Evolutionary conservation across 1,140 invertebrate species (phyloP).

Genomic region (Aethina tumida): DNA sequence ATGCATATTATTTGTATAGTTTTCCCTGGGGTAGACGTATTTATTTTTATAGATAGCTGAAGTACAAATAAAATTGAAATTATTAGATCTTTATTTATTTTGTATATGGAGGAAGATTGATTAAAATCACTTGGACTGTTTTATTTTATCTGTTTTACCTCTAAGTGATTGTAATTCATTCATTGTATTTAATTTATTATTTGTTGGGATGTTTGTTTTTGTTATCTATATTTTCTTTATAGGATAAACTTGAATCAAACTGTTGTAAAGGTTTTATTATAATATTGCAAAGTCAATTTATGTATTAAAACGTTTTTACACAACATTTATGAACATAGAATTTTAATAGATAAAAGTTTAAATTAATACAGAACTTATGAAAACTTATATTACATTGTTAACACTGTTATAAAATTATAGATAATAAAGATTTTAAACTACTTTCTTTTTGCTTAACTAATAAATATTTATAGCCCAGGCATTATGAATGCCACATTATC

Average conservation of each 20-base stretch:
- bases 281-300: constrained; percentile 18
- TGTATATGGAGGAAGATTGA: not conserved
- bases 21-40: constrained; percentile 14
- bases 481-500: constrained; percentile 96
- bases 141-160: constrained; percentile 7
- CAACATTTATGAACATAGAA: constrained; percentile 4
- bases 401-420: constrained; percentile 13
- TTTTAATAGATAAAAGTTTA: constrained; percentile 16
- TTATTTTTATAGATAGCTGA: constrained; percentile 19
- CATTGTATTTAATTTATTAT: too few species aligned
- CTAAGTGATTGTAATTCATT: constrained; percentile 10
- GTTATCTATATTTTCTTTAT: constrained; percentile 13
- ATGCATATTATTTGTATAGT: constrained; percentile 15
- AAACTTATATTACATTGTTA: constrained; percentile 21
- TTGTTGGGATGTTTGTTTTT: constrained; percentile 17
- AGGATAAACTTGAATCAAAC: constrained; percentile 9
- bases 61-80: constrained; percentile 18
- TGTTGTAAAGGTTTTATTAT: constrained; percentile 10
- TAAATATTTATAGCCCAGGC: constrained; percentile 70
- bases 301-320: constrained; percentile 11
- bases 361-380: constrained; percentile 18
- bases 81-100: constrained; percentile 4
- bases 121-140: not conserved
- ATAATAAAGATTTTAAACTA: not conserved
- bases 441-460: constrained; percentile 5